phyloP scores from a whole-genome alignment of 2,797 vertebrate genomes.

The Melanotaenia maccullochi region DNA sequence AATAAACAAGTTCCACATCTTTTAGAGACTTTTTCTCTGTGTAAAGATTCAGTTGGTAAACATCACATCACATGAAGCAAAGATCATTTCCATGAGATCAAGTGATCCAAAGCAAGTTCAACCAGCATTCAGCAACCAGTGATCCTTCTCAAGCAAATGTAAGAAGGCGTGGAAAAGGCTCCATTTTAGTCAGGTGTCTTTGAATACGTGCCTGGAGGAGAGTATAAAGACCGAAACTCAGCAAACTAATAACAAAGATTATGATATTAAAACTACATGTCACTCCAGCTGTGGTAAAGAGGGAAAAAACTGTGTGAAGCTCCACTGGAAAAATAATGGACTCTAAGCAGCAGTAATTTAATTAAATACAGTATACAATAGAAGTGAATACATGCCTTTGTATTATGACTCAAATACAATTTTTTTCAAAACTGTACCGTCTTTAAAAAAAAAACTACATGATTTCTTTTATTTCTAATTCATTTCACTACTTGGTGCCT shows the following conservation, averaged over 20 bases:
- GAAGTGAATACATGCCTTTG: conserved; percentile 8
- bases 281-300: conserved; percentile 45
- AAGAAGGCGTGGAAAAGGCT: conserved; percentile 76
- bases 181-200: conserved; percentile 81
- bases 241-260: conserved; percentile 13
- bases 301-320: conserved; percentile 26
- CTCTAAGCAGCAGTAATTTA: conserved; percentile 1
- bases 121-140: conserved; percentile 87
- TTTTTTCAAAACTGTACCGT: not conserved
- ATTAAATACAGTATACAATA: conserved; percentile 8
- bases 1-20: conserved; percentile 22
- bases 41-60: conserved; percentile 51
- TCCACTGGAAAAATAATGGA: conserved; percentile 25
- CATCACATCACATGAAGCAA: conserved; percentile 73
- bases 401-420: not conserved
- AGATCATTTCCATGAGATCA: conserved; percentile 65
- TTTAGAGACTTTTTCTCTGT: conserved; percentile 33
- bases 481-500: not conserved
- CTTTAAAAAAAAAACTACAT: not conserved
- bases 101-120: conserved; percentile 82
- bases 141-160: conserved; percentile 83
- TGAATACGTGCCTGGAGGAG: conserved; percentile 80
- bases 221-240: conserved; percentile 34
- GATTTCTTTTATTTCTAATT: not conserved
- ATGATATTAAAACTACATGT: conserved; percentile 29